Evolutionary conservation across 2,888 invertebrate genomes (phyloP).

Genomic region (Kryphioiulus occultus): DNA sequence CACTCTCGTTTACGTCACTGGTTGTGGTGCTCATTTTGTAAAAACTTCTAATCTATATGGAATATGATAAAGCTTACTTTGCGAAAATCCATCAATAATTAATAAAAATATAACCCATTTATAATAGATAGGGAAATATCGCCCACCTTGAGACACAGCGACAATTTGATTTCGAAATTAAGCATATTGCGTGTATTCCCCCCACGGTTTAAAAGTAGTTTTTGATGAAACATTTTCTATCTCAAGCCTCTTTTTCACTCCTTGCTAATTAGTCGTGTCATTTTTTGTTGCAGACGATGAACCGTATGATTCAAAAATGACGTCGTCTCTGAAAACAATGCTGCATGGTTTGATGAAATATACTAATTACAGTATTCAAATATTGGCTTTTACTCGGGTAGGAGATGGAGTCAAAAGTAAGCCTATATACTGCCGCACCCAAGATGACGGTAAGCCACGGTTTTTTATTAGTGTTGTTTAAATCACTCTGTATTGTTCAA

Average conservation of each 20-base stretch:
- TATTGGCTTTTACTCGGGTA: conserved; percentile 63
- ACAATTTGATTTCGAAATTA: neutral
- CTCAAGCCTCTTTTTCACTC: neutral
- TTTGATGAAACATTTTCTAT: neutral
- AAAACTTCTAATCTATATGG: too few relatives aligned
- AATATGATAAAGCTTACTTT: too few relatives aligned
- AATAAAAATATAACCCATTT: too few relatives aligned
- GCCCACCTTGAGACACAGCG: too few relatives aligned
- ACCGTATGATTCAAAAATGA: conserved; percentile 62
- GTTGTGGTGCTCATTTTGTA: too few relatives aligned
- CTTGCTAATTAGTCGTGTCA: neutral
- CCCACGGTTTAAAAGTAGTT: neutral
- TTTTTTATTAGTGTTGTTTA: neutral
- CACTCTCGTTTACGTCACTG: too few relatives aligned
- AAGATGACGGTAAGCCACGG: conserved; percentile 62
- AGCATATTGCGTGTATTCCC: neutral
- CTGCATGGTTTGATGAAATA: conserved; percentile 61
- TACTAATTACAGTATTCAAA: conserved; percentile 65
- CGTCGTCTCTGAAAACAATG: conserved; percentile 58
- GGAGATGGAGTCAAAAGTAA: conserved; percentile 64
- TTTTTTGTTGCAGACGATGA: conserved; percentile 59
- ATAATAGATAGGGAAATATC: too few relatives aligned
- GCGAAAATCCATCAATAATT: too few relatives aligned
- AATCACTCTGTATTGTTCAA: neutral
- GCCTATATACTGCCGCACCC: conserved; percentile 62